Percentiles rank a stretch among this genome's conserved stretches.
Evolutionary conservation across 2,797 vertebrate species (phyloP).

Genomic region (Galago senegalensis): DNA sequence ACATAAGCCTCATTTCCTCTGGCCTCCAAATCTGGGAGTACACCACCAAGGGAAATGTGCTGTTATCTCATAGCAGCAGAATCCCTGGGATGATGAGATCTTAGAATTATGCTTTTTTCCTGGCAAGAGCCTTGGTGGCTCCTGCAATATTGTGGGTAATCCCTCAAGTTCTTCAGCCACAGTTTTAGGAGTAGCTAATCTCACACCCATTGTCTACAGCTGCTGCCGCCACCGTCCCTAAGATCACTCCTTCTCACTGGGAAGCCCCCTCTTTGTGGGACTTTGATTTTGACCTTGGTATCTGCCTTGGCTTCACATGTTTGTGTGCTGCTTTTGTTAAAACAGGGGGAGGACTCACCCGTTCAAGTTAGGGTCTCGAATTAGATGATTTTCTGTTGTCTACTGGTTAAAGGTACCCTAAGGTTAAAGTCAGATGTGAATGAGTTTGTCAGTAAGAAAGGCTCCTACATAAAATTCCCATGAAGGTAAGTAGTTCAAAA

Average conservation of each 20-base stretch:
- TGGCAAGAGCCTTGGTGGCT: background rate
- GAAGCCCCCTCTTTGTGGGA: background rate
- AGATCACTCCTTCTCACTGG: background rate
- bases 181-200: background rate
- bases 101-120: background rate
- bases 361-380: background rate
- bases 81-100: background rate
- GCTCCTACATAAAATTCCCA: background rate
- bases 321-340: background rate
- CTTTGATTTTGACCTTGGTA: background rate
- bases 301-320: background rate
- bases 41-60: background rate
- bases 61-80: background rate
- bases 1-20: background rate
- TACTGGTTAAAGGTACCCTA: background rate
- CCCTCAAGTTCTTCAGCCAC: background rate
- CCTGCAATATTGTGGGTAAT: no score
- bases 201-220: background rate
- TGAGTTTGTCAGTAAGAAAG: background rate
- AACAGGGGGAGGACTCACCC: background rate
- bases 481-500: background rate
- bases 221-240: no score
- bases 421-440: background rate
- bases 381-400: background rate
- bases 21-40: background rate